Evolutionary conservation across 2,797 vertebrate genomes (phyloP).

Genomic region (Crenichthys baileyi): DNA sequence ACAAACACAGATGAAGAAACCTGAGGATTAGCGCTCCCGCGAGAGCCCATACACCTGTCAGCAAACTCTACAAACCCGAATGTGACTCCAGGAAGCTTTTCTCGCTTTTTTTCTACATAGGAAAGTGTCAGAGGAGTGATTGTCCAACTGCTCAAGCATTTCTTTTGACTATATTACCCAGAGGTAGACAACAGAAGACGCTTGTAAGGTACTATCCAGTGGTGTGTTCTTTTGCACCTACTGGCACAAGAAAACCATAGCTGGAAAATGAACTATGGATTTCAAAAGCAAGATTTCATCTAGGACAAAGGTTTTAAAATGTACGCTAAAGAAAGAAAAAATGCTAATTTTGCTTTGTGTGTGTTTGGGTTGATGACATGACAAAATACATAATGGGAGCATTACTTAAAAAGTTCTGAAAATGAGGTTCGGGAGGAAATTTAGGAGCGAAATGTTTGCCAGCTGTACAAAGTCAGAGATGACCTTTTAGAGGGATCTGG

Average conservation of each 20-base stretch:
- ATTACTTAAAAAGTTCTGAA: background rate
- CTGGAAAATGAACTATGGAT: background rate
- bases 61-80: constrained; percentile 58
- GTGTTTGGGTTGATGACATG: background rate
- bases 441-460: background rate
- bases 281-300: background rate
- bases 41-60: constrained; percentile 69
- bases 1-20: constrained; percentile 63
- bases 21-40: constrained; percentile 62
- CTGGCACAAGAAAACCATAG: background rate
- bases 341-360: background rate
- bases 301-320: background rate
- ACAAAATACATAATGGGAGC: background rate
- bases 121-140: constrained; percentile 55
- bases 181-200: constrained; percentile 65
- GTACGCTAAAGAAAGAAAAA: too few species aligned
- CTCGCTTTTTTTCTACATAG: constrained; percentile 29
- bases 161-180: constrained; percentile 42
- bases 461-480: background rate
- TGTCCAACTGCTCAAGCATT: constrained; percentile 55
- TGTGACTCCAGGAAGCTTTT: constrained; percentile 48
- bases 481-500: background rate
- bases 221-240: background rate
- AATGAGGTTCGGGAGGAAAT: background rate
- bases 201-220: constrained; percentile 45